Conservation (phyloP, 2,888 invertebrate species). For the Drosophila atripex region DNA sequence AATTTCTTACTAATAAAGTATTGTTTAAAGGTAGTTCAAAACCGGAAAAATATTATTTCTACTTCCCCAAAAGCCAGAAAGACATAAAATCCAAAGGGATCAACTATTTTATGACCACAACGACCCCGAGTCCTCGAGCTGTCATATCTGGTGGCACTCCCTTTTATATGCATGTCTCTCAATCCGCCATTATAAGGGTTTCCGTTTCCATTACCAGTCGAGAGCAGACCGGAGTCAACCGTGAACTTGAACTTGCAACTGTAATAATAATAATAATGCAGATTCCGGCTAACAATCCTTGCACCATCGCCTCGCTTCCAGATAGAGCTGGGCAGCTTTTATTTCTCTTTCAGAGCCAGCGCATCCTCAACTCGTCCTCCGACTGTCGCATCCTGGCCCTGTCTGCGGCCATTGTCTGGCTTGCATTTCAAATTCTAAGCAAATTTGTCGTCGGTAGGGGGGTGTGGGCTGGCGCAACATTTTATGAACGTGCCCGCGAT, state of each 20-base stretch:
- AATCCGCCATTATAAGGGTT: slow-evolving; percentile 25
- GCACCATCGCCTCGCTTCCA: slow-evolving; percentile 34
- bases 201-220: slow-evolving; percentile 70
- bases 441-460: slow-evolving; percentile 64
- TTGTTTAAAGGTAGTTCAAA: not conserved
- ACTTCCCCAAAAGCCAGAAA: not conserved
- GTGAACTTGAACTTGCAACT: slow-evolving; percentile 74
- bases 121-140: not conserved
- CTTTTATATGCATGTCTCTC: slow-evolving; percentile 10
- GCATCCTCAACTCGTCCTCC: slow-evolving; percentile 16
- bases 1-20: not conserved
- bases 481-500: slow-evolving; percentile 77
- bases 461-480: slow-evolving; percentile 60
- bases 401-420: slow-evolving; percentile 54
- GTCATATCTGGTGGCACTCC: slow-evolving; percentile 2
- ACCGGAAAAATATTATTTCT: not conserved
- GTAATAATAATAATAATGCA: slow-evolving; percentile 56
- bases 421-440: slow-evolving; percentile 78
- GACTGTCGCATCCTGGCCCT: slow-evolving; percentile 10
- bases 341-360: slow-evolving; percentile 43
- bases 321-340: slow-evolving; percentile 31
- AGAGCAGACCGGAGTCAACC: slow-evolving; percentile 38
- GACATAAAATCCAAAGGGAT: not conserved
- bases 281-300: slow-evolving; percentile 38
- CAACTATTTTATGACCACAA: not conserved